Percentiles rank a stretch among this genome's conserved stretches.
phyloP scores from a whole-genome alignment of 2,888 invertebrate species.

The Pomacea canaliculata region DNA sequence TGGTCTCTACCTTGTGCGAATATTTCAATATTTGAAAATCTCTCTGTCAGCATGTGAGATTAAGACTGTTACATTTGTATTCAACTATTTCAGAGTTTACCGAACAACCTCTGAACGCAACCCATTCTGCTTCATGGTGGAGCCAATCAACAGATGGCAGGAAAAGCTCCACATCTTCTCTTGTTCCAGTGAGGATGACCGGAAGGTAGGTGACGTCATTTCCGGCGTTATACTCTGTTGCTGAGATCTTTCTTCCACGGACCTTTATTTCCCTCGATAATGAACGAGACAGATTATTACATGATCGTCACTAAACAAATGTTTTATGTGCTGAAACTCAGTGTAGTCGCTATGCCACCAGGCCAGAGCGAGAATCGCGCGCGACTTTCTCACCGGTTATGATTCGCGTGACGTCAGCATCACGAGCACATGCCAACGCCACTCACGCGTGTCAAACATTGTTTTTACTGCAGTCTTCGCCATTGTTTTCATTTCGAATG shows the following conservation, averaged over 20 bases:
- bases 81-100: slow-evolving; percentile 1
- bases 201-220: slow-evolving; percentile 1
- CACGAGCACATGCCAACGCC: no score
- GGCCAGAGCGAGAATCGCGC: no score
- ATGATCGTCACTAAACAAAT: no score
- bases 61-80: background rate
- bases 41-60: slow-evolving; percentile 6
- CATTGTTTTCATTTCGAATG: no score
- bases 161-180: slow-evolving; percentile 13
- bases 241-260: background rate
- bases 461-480: no score
- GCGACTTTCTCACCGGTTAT: no score
- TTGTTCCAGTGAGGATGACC: slow-evolving; percentile 5
- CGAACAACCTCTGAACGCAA: slow-evolving; percentile 6
- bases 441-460: no score
- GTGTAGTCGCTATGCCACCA: no score
- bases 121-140: background rate
- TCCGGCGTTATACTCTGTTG: background rate
- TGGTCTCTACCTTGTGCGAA: background rate
- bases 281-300: no score
- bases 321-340: no score
- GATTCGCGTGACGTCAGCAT: no score
- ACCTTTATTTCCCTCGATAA: no score
- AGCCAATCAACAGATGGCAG: background rate
- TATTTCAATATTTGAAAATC: slow-evolving; percentile 9